Conservation (phyloP, 2,113 vertebrate species). For the Cyphomyrus discorhynchus region DNA sequence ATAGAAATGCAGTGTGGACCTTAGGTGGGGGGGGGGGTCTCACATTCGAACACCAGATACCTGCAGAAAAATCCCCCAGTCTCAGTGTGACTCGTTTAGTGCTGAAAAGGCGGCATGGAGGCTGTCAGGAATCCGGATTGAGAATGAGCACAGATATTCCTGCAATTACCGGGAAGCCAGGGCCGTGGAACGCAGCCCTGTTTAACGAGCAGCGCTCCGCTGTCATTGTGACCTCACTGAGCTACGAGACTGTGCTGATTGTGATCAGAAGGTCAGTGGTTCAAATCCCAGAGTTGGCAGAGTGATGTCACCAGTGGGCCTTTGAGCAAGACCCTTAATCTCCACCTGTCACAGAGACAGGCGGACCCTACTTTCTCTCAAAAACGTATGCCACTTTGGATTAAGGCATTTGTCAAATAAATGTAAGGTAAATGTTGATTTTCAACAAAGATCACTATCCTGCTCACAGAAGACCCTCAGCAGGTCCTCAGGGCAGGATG, state of each 20-base stretch:
- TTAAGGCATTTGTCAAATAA: not conserved
- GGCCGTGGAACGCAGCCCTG: not conserved
- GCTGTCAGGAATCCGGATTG: not conserved
- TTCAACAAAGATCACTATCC: not conserved
- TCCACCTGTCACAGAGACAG: not conserved
- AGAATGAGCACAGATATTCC: not conserved
- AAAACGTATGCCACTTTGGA: not conserved
- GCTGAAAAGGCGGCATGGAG: not conserved
- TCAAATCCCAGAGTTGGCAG: not conserved
- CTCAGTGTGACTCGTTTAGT: not conserved
- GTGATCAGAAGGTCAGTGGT: not conserved
- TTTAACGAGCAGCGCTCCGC: not conserved
- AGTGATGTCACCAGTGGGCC: not conserved
- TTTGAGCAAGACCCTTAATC: not conserved
- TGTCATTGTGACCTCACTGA: not conserved
- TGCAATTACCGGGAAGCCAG: not conserved
- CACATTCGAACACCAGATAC: slow-evolving; percentile 15
- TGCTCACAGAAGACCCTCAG: not conserved
- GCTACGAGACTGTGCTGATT: not conserved
- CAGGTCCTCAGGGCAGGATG: not conserved
- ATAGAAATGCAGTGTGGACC: not conserved
- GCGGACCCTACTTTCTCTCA: not conserved
- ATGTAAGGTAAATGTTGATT: not conserved
- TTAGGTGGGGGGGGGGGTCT: not conserved
- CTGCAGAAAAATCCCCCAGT: slow-evolving; percentile 9